These are phyloP conservation scores for Solea senegalensis DNA, from an alignment of 2,113 vertebrate species.

Conservation along the genomic window DNA sequence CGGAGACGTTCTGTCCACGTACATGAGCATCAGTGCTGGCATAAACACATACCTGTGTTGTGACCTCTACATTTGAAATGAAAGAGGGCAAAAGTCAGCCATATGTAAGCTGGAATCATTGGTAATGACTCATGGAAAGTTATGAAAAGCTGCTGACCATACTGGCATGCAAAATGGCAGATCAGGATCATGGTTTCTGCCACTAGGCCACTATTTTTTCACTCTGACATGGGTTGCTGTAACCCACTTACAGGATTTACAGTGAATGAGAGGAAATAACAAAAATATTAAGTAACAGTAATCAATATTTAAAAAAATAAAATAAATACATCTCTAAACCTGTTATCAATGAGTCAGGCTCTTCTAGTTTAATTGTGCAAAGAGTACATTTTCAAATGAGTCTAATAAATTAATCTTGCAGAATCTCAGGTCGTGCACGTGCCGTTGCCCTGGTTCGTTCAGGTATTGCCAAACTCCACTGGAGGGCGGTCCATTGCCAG, in stretches of 20 bases:
- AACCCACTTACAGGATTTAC: background rate
- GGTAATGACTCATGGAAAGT: conserved; percentile 42
- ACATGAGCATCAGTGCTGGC: conserved; percentile 41
- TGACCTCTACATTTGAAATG: conserved; percentile 31
- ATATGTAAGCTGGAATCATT: conserved; percentile 50
- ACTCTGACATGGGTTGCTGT: background rate
- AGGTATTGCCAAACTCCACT: conserved; percentile 81
- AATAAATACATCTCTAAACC: background rate
- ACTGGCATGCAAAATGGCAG: conserved; percentile 15
- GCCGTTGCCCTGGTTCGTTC: conserved; percentile 77
- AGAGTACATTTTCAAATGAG: too few relatives aligned
- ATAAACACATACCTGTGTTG: conserved; percentile 38
- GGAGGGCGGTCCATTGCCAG: conserved; percentile 85
- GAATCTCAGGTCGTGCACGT: conserved; percentile 84
- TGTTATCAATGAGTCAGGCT: background rate
- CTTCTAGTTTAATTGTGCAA: background rate
- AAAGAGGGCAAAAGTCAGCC: conserved; percentile 56
- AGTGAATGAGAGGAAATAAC: background rate
- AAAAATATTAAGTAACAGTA: background rate
- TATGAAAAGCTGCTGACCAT: conserved; percentile 46
- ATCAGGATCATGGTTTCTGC: conserved; percentile 20
- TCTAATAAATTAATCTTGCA: conserved; percentile 45
- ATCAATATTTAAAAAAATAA: background rate
- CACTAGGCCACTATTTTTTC: background rate
- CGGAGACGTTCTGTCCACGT: conserved; percentile 31